Percentiles rank a stretch among this genome's conserved stretches.
These are phyloP conservation scores for Bothrops jararaca DNA, from an alignment of 2,113 vertebrate species.

Conservation along the genomic window DNA sequence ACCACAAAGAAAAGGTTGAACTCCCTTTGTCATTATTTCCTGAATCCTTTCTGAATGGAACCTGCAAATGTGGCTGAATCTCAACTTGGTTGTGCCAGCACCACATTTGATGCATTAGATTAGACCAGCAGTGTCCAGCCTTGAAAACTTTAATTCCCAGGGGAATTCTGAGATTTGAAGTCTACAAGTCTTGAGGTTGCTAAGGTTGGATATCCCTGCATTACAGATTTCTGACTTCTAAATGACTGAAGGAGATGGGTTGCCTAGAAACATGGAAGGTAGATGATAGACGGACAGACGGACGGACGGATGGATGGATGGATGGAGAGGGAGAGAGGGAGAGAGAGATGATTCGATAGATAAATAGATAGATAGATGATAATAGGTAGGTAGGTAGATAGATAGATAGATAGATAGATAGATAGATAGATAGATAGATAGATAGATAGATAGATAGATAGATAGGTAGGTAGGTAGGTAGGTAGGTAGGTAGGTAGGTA, in stretches of 20 bases:
- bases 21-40: background rate
- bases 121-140: background rate
- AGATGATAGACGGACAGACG: background rate
- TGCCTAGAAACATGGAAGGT: background rate
- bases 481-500: no score
- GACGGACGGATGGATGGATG: no score
- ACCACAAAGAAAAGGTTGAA: background rate
- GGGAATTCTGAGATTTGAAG: background rate
- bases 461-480: no score
- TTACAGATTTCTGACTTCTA: background rate
- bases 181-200: background rate
- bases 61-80: background rate
- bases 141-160: background rate
- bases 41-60: background rate
- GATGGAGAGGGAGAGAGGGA: no score
- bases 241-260: background rate
- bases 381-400: no score
- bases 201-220: background rate
- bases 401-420: no score
- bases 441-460: no score
- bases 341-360: no score
- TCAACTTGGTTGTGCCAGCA: background rate
- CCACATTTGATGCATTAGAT: background rate
- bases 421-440: no score
- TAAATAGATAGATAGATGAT: no score